Evolutionary conservation across 2,888 invertebrate species (phyloP).

Genomic region (Bimastos eiseni): DNA sequence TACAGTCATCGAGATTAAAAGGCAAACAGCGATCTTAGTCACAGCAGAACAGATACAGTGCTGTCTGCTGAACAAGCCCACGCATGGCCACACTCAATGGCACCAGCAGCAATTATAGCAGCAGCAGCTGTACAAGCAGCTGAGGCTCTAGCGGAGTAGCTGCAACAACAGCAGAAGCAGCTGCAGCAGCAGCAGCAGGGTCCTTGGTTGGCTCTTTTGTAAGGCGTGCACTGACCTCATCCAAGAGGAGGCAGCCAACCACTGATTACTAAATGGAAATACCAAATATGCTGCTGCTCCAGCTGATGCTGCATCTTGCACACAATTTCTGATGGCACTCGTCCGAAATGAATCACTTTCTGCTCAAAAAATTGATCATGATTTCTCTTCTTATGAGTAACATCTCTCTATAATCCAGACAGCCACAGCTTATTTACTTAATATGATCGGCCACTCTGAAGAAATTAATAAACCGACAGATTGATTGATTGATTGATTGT

Average conservation of each 20-base stretch:
- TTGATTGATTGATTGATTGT: not conserved
- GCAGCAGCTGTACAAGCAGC: not conserved
- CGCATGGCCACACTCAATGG: not conserved
- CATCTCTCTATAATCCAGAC: not conserved
- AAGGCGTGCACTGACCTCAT: not conserved
- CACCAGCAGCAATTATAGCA: not conserved
- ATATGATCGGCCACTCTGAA: not conserved
- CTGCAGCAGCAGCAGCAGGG: not conserved
- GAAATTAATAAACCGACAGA: not conserved
- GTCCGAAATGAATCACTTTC: not conserved
- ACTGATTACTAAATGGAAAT: not conserved
- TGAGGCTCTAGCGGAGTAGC: not conserved
- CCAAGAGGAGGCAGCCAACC: not conserved
- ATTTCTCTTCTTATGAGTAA: not conserved
- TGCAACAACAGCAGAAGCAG: not conserved
- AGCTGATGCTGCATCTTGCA: not conserved
- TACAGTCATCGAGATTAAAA: constrained; percentile 4
- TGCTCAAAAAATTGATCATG: not conserved
- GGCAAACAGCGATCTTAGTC: constrained; percentile 7
- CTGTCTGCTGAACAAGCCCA: constrained; percentile 1
- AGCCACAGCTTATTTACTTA: not conserved
- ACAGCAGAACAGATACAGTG: not conserved
- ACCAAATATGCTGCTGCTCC: not conserved
- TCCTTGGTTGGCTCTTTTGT: not conserved
- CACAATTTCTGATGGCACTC: not conserved